A percentile compares a stretch with the other conserved stretches of the same genome.
Conservation (phyloP, 2,797 vertebrate genomes). For the Sebastes kiyomatsui region DNA sequence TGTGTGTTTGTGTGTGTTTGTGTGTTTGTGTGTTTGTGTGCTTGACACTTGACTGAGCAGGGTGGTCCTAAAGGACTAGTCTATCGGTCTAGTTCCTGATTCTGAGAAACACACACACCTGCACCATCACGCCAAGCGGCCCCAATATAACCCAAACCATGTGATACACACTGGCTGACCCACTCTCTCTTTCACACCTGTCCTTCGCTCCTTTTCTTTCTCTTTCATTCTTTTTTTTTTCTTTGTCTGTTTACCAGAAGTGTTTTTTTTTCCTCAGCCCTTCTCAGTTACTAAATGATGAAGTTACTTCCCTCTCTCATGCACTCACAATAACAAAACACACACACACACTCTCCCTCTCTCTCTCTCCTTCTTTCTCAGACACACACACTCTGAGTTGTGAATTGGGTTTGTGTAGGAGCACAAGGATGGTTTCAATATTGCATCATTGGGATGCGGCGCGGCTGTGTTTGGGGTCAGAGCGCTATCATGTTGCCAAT, state of each 20-base stretch:
- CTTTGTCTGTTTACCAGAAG: conserved; percentile 23
- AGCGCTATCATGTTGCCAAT: conserved; percentile 80
- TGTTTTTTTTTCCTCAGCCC: conserved; percentile 1
- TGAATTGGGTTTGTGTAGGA: conserved; percentile 53
- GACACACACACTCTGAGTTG: conserved; percentile 27
- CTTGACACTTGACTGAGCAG: conserved; percentile 76
- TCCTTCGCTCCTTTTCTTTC: neutral
- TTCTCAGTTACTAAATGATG: conserved; percentile 54
- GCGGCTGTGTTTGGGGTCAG: conserved; percentile 73
- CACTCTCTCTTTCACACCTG: conserved; percentile 22
- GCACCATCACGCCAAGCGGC: conserved; percentile 28
- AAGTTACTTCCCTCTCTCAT: conserved; percentile 29
- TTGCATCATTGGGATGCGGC: conserved; percentile 72
- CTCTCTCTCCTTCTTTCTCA: neutral
- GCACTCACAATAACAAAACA: conserved; percentile 21
- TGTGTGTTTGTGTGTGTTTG: conserved; percentile 14
- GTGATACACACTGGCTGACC: conserved; percentile 40
- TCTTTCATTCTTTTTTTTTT: neutral
- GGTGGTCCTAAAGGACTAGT: conserved; percentile 69
- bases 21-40: conserved; percentile 24
- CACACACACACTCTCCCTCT: neutral
- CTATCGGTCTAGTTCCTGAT: conserved; percentile 76
- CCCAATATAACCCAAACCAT: conserved; percentile 53
- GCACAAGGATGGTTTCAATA: conserved; percentile 62
- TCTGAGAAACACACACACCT: conserved; percentile 74